Evolutionary conservation across 2,888 invertebrate species (phyloP).

Genomic region (Eupithecia inturbata): DNA sequence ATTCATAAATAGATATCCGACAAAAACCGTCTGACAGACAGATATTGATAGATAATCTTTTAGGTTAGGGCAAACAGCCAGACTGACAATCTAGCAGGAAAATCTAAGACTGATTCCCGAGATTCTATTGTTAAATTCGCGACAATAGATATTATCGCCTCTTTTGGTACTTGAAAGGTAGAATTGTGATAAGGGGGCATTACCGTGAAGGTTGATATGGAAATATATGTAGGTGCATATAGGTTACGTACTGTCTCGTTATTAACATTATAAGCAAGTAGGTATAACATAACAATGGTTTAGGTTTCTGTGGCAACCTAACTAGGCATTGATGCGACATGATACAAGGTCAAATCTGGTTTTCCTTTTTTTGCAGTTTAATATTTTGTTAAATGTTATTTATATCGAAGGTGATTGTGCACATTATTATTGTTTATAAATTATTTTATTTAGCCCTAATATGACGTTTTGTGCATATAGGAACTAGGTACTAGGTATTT

Average conservation of each 20-base stretch:
- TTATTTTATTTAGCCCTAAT: not conserved
- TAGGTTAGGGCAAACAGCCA: conserved; percentile 6
- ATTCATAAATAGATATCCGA: conserved; percentile 15
- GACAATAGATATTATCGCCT: conserved; percentile 1
- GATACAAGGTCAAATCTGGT: not conserved
- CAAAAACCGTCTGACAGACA: conserved; percentile 4
- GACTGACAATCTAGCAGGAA: conserved; percentile 6
- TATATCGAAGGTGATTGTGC: too few relatives aligned
- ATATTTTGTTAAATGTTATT: not conserved
- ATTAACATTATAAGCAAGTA: not conserved
- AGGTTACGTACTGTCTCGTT: not conserved
- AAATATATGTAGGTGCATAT: not conserved
- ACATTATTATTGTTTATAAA: not conserved
- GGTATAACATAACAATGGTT: not conserved
- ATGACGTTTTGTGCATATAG: not conserved
- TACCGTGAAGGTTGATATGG: not conserved
- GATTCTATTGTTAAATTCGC: conserved; percentile 1
- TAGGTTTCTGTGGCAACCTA: not conserved
- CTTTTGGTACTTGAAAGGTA: not conserved
- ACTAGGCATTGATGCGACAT: not conserved
- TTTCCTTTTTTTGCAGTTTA: not conserved
- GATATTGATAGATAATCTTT: conserved; percentile 1
- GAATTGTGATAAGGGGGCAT: not conserved
- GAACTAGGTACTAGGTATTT: not conserved
- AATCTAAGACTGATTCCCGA: not conserved